A percentile compares a stretch with the other conserved stretches of the same genome.
phyloP scores from a whole-genome alignment of 2,888 invertebrate species.

The Aspidapion aeneum region DNA sequence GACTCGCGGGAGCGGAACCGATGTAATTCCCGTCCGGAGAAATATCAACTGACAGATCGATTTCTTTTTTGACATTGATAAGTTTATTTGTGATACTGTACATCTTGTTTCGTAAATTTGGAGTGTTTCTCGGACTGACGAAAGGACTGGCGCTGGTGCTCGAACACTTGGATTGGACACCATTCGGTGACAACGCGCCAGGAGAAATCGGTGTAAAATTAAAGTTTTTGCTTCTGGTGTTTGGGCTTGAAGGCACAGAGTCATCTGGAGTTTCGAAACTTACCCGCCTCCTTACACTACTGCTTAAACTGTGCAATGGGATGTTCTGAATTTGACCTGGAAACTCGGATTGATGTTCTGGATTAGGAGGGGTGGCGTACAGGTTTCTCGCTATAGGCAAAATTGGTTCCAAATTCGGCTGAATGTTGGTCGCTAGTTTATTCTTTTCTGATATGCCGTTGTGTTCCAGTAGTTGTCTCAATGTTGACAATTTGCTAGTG shows the following conservation, averaged over 20 bases:
- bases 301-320: constrained; percentile 17
- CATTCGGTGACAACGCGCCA: constrained; percentile 62
- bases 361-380: constrained; percentile 5
- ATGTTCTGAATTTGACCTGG: constrained; percentile 18
- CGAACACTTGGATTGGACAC: constrained; percentile 55
- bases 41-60: constrained; percentile 38
- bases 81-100: constrained; percentile 49
- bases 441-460: constrained; percentile 37
- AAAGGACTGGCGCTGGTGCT: constrained; percentile 76
- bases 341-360: constrained; percentile 17
- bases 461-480: constrained; percentile 63
- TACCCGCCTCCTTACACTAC: constrained; percentile 48
- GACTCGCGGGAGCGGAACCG: constrained; percentile 70
- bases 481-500: constrained; percentile 63
- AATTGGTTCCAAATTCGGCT: constrained; percentile 6
- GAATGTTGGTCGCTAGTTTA: constrained; percentile 13
- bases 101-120: constrained; percentile 63
- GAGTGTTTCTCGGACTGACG: constrained; percentile 71
- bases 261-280: constrained; percentile 55
- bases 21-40: constrained; percentile 35
- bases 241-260: constrained; percentile 64
- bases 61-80: constrained; percentile 40
- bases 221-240: constrained; percentile 73
- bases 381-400: constrained; percentile 8
- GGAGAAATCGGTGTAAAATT: constrained; percentile 86